Evolutionary conservation across 2,797 vertebrate species (phyloP), one percentile per base, ranked within the genome.

Genomic region (Epinephelus coioides): DNA sequence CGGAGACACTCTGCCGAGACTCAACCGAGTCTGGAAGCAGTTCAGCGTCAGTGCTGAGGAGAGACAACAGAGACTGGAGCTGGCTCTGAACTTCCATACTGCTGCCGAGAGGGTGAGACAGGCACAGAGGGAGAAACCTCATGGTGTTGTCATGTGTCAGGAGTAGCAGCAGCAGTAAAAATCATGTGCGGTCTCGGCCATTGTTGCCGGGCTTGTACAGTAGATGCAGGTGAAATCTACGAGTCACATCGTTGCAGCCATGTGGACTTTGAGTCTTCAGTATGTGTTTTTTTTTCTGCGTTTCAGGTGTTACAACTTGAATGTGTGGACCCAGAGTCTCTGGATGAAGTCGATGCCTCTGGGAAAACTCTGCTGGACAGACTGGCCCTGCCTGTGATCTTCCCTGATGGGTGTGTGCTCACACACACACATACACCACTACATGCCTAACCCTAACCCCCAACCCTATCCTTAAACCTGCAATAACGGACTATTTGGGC

Each of bases 21-120:
- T 99, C 82, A 99, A 99, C 93, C 95, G 98, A 63, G 96, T 98
- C 25, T 99, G 98, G 98, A 99, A 99, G 76, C 98, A 99, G 91
- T 99, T 99, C 87, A 97, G 96, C 10, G 90, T 98, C 90, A 97
- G 97, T 5, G 96, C 96, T 0, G 98, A 99, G 63, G 98, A 99
- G 93, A 93, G 98, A 53, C 96, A 97, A 6, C 97, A 97, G 56
- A 90, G 98, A 3, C 88, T 99, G 90, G 97, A 99, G 91, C 97
- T 97, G 68, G 97, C 97, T 67, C 92, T 96, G 86, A 93, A 92
- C 44, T 99, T 99, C 93, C 97, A 99, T 91, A 93, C 93, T 0
- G 93, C 94, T 18, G 96, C 97, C 0, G 98, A 99, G 92, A 97
- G 95, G 95, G 98, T 98, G 85, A 79, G 95, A 19, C 44, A 3